Evolutionary conservation across 2,888 invertebrate genomes (phyloP).

Genomic region (Onchidella celtica): DNA sequence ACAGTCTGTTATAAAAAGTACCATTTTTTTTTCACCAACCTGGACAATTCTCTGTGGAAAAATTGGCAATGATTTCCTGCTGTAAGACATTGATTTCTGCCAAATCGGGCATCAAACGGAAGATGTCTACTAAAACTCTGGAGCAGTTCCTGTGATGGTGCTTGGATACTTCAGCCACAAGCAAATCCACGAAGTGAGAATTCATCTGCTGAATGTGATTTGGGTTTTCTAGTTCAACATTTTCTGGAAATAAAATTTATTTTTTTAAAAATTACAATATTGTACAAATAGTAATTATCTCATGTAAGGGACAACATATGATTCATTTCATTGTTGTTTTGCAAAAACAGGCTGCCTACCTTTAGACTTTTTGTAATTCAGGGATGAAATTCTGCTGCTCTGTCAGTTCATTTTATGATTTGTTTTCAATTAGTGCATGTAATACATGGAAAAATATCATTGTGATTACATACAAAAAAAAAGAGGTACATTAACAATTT

Average conservation of each 20-base stretch:
- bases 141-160: constrained; percentile 59
- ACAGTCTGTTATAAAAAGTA: no score
- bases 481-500: no score
- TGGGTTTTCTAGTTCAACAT: constrained; percentile 50
- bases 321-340: background rate
- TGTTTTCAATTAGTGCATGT: no score
- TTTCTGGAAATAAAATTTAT: background rate
- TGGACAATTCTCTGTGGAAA: constrained; percentile 56
- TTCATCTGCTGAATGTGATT: constrained; percentile 59
- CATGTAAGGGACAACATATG: no score
- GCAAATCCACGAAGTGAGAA: constrained; percentile 64
- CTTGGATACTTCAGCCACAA: constrained; percentile 60
- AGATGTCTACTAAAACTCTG: constrained; percentile 64
- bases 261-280: background rate
- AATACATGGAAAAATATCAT: no score
- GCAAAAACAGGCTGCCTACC: background rate
- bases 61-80: constrained; percentile 60
- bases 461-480: no score
- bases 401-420: no score
- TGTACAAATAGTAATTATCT: no score
- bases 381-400: no score
- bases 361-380: no score
- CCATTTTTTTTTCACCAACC: no score
- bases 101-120: constrained; percentile 64
- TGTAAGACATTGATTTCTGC: constrained; percentile 60